These are phyloP conservation scores for Anarsia innoxiella DNA, from an alignment of 2,888 invertebrate genomes.

Conservation along the genomic window DNA sequence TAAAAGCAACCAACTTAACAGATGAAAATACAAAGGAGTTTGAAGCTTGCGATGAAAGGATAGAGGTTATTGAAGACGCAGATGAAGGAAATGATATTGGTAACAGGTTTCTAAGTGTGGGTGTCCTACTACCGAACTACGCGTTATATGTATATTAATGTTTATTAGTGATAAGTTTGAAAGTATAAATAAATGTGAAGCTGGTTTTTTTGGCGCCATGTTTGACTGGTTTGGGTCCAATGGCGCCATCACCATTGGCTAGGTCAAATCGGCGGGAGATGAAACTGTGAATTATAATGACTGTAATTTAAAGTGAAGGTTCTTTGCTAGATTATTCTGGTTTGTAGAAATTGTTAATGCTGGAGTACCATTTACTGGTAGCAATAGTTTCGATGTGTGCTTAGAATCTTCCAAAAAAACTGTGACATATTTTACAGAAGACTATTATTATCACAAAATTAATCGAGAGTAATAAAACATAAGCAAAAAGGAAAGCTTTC, in stretches of 20 bases:
- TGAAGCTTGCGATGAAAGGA: neutral
- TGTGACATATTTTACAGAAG: no score
- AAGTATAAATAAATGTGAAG: conserved; percentile 27
- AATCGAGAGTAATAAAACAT: no score
- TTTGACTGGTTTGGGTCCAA: neutral
- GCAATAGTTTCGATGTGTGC: no score
- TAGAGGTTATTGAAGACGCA: conserved; percentile 4
- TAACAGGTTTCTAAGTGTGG: conserved; percentile 40
- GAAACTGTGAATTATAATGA: no score
- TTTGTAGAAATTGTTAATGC: no score
- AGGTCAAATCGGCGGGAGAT: neutral
- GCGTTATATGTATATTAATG: conserved; percentile 30
- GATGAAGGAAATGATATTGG: conserved; percentile 18
- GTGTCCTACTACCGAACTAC: conserved; percentile 48
- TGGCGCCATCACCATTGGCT: conserved; percentile 4
- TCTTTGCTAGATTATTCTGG: no score
- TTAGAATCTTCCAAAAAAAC: no score
- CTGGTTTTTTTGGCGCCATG: conserved; percentile 9
- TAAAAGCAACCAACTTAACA: conserved; percentile 1
- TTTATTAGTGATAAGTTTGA: conserved; percentile 31
- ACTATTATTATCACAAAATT: no score
- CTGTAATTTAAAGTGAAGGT: no score
- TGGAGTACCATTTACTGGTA: no score
- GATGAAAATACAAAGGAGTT: neutral
- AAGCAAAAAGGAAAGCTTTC: no score